Conservation (phyloP, 2,113 vertebrate species). For the Chaetorhynchus papuensis region DNA sequence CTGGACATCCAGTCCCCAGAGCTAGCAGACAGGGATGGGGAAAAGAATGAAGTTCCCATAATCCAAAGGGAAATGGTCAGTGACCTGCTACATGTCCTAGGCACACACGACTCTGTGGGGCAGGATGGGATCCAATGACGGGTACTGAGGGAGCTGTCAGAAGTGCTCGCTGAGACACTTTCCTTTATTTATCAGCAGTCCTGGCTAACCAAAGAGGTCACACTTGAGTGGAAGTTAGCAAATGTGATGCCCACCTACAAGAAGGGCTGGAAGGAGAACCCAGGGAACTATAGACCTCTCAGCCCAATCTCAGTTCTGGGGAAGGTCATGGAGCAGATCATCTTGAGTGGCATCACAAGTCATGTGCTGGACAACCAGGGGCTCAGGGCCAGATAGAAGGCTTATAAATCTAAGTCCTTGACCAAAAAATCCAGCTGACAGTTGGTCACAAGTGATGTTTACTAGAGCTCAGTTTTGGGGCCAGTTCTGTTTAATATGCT, state of each 20-base stretch:
- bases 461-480: background rate
- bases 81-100: background rate
- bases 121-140: background rate
- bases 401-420: background rate
- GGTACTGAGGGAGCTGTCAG: background rate
- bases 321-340: background rate
- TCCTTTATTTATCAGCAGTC: background rate
- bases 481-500: background rate
- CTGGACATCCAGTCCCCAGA: background rate
- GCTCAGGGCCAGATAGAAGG: background rate
- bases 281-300: background rate
- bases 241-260: background rate
- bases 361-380: background rate
- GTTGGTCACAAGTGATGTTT: background rate
- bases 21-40: background rate
- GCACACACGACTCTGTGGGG: background rate
- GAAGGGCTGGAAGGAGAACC: background rate
- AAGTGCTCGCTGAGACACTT: background rate
- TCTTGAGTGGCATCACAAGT: background rate
- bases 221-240: background rate
- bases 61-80: background rate
- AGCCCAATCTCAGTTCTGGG: background rate
- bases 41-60: background rate
- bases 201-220: background rate
- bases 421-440: background rate